These are phyloP conservation scores for Parapsyche elsis DNA, from an alignment of 1,140 invertebrate genomes.

Conservation along the genomic window DNA sequence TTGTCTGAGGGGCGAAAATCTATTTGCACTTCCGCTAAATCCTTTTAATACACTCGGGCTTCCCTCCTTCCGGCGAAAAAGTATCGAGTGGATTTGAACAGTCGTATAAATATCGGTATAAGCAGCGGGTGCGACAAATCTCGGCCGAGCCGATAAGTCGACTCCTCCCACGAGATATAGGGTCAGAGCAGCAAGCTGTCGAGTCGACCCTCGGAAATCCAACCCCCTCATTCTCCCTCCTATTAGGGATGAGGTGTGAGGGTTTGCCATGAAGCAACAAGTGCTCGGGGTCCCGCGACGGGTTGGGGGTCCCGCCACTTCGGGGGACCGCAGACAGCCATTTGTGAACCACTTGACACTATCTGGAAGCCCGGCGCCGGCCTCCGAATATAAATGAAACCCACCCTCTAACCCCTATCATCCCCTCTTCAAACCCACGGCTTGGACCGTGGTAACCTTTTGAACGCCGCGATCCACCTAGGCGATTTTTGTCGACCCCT, in stretches of 20 bases:
- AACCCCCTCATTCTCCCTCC: not conserved
- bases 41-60: not conserved
- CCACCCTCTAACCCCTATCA: not conserved
- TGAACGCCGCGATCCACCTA: not conserved
- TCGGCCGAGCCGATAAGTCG: constrained; percentile 10
- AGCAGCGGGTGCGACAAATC: constrained; percentile 32
- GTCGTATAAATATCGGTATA: not conserved
- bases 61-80: not conserved
- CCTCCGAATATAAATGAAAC: constrained; percentile 35
- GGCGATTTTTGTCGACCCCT: not conserved
- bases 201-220: not conserved
- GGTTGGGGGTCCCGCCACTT: not conserved
- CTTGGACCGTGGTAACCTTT: not conserved
- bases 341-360: constrained; percentile 21
- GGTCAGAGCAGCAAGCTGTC: constrained; percentile 8
- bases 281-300: constrained; percentile 1
- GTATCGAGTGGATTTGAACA: not conserved
- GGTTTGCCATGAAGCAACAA: not conserved
- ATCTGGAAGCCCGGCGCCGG: constrained; percentile 13
- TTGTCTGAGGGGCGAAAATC: no score
- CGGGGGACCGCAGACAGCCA: constrained; percentile 15
- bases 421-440: not conserved
- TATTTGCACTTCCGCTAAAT: no score
- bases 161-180: constrained; percentile 14
- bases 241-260: not conserved